Percentiles rank a stretch among this genome's conserved stretches.
These are phyloP conservation scores for Sylvia borin DNA, from an alignment of 2,797 vertebrate genomes.

Conservation along the genomic window DNA sequence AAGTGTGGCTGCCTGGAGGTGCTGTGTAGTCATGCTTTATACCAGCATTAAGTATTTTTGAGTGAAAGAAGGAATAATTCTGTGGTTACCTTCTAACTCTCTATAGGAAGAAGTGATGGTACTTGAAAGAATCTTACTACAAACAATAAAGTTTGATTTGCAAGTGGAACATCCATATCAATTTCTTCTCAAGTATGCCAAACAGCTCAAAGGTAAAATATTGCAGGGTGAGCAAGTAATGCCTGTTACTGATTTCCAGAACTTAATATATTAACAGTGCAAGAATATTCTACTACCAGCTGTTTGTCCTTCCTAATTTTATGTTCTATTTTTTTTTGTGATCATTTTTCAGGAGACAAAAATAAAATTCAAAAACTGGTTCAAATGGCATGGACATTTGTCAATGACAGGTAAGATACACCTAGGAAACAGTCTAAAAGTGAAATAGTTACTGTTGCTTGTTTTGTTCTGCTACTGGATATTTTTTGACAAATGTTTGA, in stretches of 20 bases:
- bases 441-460: background rate
- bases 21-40: background rate
- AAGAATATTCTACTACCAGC: background rate
- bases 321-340: background rate
- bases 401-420: constrained; percentile 90
- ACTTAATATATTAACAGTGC: background rate
- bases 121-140: constrained; percentile 93
- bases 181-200: constrained; percentile 95
- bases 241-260: background rate
- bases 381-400: constrained; percentile 98
- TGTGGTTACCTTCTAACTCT: background rate
- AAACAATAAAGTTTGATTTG: constrained; percentile 98
- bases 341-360: constrained; percentile 85
- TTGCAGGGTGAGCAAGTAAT: background rate
- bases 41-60: background rate
- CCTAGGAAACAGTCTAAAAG: background rate
- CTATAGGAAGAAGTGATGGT: constrained; percentile 98
- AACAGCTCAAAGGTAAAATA: constrained; percentile 94
- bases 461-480: background rate
- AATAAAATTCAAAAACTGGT: constrained; percentile 96
- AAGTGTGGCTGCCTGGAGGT: background rate
- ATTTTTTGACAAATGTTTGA: background rate
- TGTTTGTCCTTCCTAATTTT: background rate
- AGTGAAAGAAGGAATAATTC: background rate
- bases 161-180: constrained; percentile 98